These are phyloP conservation scores for Pseudopipra pipra DNA, from an alignment of 2,113 vertebrate genomes.

Conservation along the genomic window DNA sequence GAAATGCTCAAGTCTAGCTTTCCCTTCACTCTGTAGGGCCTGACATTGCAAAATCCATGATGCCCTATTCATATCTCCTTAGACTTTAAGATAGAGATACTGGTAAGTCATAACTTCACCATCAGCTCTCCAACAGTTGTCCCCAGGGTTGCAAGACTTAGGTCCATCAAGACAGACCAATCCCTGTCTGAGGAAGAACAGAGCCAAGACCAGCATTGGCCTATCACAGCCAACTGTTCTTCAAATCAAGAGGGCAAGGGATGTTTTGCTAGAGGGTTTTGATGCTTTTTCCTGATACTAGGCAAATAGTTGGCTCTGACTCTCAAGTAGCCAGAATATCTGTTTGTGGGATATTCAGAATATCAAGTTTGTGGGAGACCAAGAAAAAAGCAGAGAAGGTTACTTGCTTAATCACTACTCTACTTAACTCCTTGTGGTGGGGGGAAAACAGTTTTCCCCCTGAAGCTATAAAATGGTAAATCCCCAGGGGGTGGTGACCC, in stretches of 20 bases:
- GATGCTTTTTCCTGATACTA: neutral
- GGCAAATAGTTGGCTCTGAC: neutral
- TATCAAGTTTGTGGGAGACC: neutral
- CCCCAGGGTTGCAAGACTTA: neutral
- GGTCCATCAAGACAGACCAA: accelerated
- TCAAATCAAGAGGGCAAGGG: neutral
- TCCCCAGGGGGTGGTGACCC: too few species aligned
- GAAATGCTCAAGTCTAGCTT: neutral
- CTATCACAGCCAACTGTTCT: neutral
- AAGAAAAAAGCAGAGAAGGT: neutral
- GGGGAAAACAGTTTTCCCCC: too few species aligned
- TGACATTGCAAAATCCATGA: neutral
- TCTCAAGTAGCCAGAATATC: neutral
- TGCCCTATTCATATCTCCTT: neutral
- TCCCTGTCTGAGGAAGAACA: neutral
- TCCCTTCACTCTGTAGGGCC: neutral
- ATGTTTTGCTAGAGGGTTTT: neutral
- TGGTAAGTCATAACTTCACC: neutral
- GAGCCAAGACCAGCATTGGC: neutral
- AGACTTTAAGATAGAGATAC: neutral
- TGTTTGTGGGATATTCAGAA: too few species aligned
- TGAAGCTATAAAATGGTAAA: too few species aligned
- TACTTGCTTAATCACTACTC: neutral
- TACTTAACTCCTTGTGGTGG: neutral
- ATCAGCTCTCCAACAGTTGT: neutral